These are phyloP conservation scores for Hippocampus kuda DNA, from an alignment of 2,797 vertebrate genomes.

Conservation along the genomic window DNA sequence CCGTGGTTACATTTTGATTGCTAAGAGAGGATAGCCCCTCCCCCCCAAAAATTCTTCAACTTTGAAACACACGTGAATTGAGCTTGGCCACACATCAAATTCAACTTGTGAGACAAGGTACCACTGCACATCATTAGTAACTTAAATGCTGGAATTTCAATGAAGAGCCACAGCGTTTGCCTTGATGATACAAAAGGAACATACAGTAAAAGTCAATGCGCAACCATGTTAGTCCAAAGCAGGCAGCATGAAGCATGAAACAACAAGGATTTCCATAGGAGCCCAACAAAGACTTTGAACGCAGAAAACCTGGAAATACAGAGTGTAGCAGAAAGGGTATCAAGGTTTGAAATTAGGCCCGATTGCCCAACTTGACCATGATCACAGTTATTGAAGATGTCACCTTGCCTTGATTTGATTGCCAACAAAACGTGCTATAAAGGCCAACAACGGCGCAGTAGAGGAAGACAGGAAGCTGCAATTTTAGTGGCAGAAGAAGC, in stretches of 20 bases:
- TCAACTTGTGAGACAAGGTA: background rate
- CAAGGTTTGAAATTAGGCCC: slow-evolving; percentile 17
- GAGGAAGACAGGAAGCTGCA: slow-evolving; percentile 11
- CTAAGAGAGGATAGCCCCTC: no score
- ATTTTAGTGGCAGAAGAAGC: slow-evolving; percentile 24
- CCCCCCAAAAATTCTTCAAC: no score
- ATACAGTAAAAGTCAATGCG: slow-evolving; percentile 8
- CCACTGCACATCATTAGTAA: background rate
- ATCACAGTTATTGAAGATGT: slow-evolving; percentile 9
- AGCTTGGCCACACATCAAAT: no score
- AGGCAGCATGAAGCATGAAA: slow-evolving; percentile 49
- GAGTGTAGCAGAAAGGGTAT: slow-evolving; percentile 18
- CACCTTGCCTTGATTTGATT: slow-evolving; percentile 21
- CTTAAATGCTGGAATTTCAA: background rate
- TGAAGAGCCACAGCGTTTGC: background rate
- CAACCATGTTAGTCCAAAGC: slow-evolving; percentile 50
- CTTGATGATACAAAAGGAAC: background rate
- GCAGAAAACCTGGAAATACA: slow-evolving; percentile 5
- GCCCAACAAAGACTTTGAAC: slow-evolving; percentile 10
- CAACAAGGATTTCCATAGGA: slow-evolving; percentile 38
- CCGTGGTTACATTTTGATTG: no score
- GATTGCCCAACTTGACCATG: slow-evolving; percentile 3
- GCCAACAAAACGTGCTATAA: background rate
- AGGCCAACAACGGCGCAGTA: slow-evolving; percentile 19
- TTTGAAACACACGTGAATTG: no score